A percentile compares a stretch with the other conserved stretches of the same genome.
These are phyloP conservation scores for Thunnus maccoyii DNA, from an alignment of 2,113 vertebrate genomes.

Conservation along the genomic window DNA sequence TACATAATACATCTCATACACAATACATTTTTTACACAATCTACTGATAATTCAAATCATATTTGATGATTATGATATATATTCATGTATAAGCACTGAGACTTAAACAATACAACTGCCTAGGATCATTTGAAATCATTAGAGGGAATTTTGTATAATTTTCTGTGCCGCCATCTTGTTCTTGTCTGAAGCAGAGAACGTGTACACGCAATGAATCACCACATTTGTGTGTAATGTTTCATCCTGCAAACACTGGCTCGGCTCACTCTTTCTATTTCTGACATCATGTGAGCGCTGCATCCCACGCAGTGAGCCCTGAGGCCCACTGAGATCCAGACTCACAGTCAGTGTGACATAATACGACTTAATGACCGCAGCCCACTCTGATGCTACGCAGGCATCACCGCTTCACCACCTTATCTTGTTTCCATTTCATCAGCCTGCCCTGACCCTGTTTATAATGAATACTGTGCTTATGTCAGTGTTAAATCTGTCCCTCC, in stretches of 20 bases:
- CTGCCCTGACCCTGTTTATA: conserved; percentile 10
- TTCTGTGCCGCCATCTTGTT: conserved; percentile 5
- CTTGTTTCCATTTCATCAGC: conserved; percentile 18
- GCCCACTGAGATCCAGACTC: conserved; percentile 23
- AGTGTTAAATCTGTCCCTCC: background rate
- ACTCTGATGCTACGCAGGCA: conserved; percentile 7
- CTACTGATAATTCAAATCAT: background rate
- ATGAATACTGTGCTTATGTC: background rate
- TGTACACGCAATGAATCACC: conserved; percentile 36
- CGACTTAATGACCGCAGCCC: conserved; percentile 58
- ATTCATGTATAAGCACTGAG: background rate
- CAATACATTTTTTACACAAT: too few species aligned
- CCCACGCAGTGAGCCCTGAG: conserved; percentile 32
- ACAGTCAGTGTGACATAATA: conserved; percentile 60
- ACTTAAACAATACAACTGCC: background rate
- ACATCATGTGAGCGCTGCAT: conserved; percentile 28
- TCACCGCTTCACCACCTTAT: background rate
- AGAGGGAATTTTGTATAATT: conserved; percentile 7
- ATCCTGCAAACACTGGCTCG: background rate
- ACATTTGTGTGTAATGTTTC: conserved; percentile 11
- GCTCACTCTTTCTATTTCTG: conserved; percentile 49
- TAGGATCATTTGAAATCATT: background rate
- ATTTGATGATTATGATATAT: background rate
- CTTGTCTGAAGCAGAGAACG: background rate
- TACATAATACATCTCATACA: too few species aligned